Evolutionary conservation across 2,113 vertebrate species (phyloP).

Genomic region (Erythrocercus mccallii): DNA sequence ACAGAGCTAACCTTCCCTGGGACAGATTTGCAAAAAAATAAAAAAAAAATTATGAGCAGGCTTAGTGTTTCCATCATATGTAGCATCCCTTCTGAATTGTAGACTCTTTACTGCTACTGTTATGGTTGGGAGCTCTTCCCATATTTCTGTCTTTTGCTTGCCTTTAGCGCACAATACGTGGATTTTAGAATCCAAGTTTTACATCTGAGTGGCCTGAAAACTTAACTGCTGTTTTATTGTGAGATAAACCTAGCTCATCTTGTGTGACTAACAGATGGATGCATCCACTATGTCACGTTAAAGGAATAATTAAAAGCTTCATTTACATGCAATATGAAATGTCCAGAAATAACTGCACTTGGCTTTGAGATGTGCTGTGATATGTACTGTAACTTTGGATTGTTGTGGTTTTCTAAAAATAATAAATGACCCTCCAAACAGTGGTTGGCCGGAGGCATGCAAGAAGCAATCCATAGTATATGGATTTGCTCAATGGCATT

Average conservation of each 20-base stretch:
- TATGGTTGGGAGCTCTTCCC: not conserved
- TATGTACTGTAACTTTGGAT: conserved; percentile 60
- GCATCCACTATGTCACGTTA: conserved; percentile 11
- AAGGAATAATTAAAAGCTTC: conserved; percentile 59
- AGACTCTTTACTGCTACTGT: not conserved
- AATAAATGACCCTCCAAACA: conserved; percentile 75
- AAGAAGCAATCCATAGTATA: conserved; percentile 76
- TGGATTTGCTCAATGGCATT: conserved; percentile 82
- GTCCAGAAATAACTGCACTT: conserved; percentile 2
- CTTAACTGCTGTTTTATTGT: not conserved
- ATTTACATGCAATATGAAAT: conserved; percentile 27
- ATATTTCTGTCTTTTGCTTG: not conserved
- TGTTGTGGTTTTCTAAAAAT: conserved; percentile 76
- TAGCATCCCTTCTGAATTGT: not conserved
- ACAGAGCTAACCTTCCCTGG: not conserved
- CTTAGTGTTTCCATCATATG: not conserved
- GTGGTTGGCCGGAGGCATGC: conserved; percentile 66
- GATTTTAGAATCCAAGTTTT: not conserved
- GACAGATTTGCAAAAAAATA: not conserved
- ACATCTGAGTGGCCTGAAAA: not conserved
- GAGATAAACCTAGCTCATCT: conserved; percentile 19
- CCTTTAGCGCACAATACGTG: not conserved
- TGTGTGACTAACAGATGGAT: not conserved
- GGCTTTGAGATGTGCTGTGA: conserved; percentile 11
- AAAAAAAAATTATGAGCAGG: not conserved